Base-by-base conservation (phyloP, 2,113 vertebrate genomes). In the Halichoeres trimaculatus region DNA sequence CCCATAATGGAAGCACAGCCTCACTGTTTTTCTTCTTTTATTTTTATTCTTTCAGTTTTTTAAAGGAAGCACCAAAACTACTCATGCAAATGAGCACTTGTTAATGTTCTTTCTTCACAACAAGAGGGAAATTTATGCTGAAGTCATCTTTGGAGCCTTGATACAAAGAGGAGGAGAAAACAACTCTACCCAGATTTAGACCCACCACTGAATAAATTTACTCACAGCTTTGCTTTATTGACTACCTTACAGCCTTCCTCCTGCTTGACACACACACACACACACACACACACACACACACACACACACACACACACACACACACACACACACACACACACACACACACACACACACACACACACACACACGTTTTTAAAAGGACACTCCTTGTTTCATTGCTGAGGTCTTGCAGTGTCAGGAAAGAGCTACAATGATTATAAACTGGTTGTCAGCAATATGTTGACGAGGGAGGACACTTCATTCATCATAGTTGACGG, bases 401-500 rank as follows among this genome's bases (percentile, higher is more conserved):
- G 2, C 40, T 26, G n/a, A 19, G 20, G 65, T 69, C 50, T 19
- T n/a, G 36, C 10, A 2, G 69, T 67, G 80, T 70, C 72, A 62
- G 43, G 23, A 63, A 56, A 35, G 59, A 67, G 47, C 48, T 8
- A 10, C 68, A 75, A 51, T 74, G 70, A 78, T 81, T 71, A 74
- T 59, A 61, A 78, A 71, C 19, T 20, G 52, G 53, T 26, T 79
- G 76, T 81, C 73, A 76, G 45, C 75, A 50, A 61, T 56, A 53
- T 0, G 52, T 43, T 54, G 68, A 74, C 34, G 35, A 54, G 50
- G 45, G 2, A 20, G 45, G 54, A 59, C 43, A 11, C 68, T 76
- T 76, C 57, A 83, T 86, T 81, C 52, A 70, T 88, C 78, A 82
- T 4, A 11, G 45, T 51, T 48, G 76, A 83, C 67, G 13, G 70